A percentile compares a stretch with the other conserved stretches of the same genome.
These are phyloP conservation scores for Sarcophilus harrisii DNA, from an alignment of 2,797 vertebrate genomes.

Conservation along the genomic window DNA sequence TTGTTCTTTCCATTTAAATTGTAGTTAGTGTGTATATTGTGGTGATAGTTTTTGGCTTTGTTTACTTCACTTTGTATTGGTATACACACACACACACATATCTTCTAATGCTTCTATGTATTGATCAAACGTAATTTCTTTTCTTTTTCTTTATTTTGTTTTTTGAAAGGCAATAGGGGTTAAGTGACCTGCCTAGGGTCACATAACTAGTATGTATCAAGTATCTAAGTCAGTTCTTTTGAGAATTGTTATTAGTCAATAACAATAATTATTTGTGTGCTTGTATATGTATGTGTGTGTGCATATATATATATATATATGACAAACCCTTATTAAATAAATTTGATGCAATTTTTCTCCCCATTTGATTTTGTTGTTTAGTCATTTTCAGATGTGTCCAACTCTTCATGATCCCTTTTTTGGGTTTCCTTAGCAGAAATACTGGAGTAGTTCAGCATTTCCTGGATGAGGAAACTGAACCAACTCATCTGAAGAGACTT, in stretches of 20 bases:
- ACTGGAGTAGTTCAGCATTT: neutral
- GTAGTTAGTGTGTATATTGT: too few species aligned
- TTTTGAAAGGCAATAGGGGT: too few species aligned
- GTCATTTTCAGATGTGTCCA: neutral
- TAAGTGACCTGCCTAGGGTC: too few species aligned
- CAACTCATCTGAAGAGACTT: neutral
- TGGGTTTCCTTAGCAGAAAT: neutral
- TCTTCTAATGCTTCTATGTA: too few species aligned
- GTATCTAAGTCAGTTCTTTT: neutral
- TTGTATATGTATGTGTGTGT: neutral
- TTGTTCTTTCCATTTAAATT: too few species aligned
- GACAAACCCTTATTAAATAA: neutral
- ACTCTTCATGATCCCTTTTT: neutral
- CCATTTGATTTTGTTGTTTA: neutral
- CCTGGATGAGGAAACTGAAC: neutral
- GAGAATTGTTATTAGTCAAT: neutral
- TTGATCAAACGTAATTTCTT: too few species aligned
- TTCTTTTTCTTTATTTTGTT: too few species aligned
- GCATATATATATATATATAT: neutral
- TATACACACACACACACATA: too few species aligned
- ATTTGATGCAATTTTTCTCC: neutral
- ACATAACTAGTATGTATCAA: too few species aligned
- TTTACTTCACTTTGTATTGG: too few species aligned
- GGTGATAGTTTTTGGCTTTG: too few species aligned
- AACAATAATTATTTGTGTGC: neutral